Percentiles rank a stretch among this genome's conserved stretches.
Conservation (phyloP, 2,797 vertebrate genomes). For the Nyctibius grandis region DNA sequence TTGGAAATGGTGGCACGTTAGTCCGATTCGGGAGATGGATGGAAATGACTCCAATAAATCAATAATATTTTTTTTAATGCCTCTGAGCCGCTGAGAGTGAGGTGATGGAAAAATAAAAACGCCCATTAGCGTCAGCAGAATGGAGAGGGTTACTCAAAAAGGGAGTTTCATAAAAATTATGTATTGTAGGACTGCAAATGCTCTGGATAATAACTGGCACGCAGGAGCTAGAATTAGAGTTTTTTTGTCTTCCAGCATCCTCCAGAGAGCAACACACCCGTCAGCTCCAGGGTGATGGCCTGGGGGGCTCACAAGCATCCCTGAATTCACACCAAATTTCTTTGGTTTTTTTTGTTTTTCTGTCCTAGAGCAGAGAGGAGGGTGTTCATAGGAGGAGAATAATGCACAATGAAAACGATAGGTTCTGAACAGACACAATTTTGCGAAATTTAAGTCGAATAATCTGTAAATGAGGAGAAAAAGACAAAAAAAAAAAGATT, state of each 20-base stretch:
- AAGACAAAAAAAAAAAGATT: not conserved
- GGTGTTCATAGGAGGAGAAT: fast-evolving
- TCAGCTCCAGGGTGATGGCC: too few species aligned
- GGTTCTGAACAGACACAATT: not conserved
- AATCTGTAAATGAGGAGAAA: not conserved
- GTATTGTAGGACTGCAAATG: not conserved
- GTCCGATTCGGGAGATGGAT: not conserved
- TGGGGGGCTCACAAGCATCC: not conserved
- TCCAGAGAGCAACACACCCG: too few species aligned
- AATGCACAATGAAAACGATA: not conserved
- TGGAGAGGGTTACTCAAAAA: not conserved
- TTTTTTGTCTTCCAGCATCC: too few species aligned
- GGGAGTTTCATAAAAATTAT: fast-evolving
- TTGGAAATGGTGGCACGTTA: not conserved
- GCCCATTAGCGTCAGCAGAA: not conserved
- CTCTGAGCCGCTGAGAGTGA: not conserved
- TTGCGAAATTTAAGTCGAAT: not conserved
- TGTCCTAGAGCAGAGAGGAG: not conserved
- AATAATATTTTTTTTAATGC: not conserved
- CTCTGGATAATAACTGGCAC: not conserved
- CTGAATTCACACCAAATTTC: not conserved
- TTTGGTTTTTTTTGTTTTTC: not conserved
- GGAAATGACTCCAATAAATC: not conserved
- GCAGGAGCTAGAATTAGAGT: too few species aligned
- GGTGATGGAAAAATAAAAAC: not conserved